Evolutionary conservation across 2,888 invertebrate species (phyloP), one percentile per base, ranked within the genome.

Genomic region (Hirtodrosophila histrioides): DNA sequence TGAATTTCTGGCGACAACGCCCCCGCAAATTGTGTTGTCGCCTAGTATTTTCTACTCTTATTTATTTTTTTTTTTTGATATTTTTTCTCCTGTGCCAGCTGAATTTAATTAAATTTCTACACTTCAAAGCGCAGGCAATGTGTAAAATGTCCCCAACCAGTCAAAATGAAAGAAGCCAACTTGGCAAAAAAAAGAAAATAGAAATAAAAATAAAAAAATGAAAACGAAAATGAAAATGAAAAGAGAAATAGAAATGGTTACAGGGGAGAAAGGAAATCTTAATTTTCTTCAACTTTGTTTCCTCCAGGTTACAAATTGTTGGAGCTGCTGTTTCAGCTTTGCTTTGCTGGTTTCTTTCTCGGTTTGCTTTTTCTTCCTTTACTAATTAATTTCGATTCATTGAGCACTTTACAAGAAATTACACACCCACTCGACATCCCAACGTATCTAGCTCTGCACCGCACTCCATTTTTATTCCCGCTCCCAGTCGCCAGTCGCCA

Each of bases 371-470:
- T 56, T 71, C 75, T 83, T 88, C 83, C 75, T 64, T 68, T 82
- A 86, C 75, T 86, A 86, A 88, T 89, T 89, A 88, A 86, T 88
- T 88, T 84, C 89, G 84, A 82, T 88, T 89, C 88, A 88, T 86
- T 89, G 89, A 88, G 84, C 88, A 71, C 75, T 84, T 80, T 75
- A 82, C 82, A 81, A 85, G 78, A 73, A 81, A 87, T 87, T 85
- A 82, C 85, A 83, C 76, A 78, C 80, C 80, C 80, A 78, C 78
- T 70, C 64, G 44, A 69, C 61, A 37, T n/a, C 39, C 49, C 33
- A 45, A 29, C 35, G 17, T 35, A 39, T 27, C 40, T 48, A 36
- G 12, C 33, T 33, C n/a, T 11, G 8, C 48, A 11, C 36, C 9
- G 50, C 40, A 40, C 41, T 51, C 45, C 40, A 24, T 33, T 45